Evolutionary conservation across 2,797 vertebrate genomes (phyloP), one percentile per base, ranked within the genome.

Genomic region (Fistularia tabacaria): DNA sequence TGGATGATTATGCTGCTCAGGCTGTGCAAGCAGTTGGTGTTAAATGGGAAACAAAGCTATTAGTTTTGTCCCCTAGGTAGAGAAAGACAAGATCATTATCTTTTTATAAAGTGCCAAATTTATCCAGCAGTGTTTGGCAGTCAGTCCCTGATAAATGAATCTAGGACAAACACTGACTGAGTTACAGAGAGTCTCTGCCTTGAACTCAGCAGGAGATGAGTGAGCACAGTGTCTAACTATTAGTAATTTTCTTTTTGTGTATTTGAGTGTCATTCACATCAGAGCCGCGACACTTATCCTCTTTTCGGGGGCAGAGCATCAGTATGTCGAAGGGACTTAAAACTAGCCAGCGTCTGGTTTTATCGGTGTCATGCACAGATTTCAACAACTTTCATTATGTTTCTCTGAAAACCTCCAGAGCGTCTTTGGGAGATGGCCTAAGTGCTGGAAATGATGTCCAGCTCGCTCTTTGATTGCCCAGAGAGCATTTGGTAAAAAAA

Each of bases 401-500:
- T 37, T 40, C 1, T 0, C 46, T 48, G 8, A 55, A 25, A 59
- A 67, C 47, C 54, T 50, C 14, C 9, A 9, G 11, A 41, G 48
- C 44, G 40, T 62, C 25, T 54, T 54, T 15, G 6, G 15, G 40
- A 66, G 71, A 57, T 37, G 14, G 25, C 25, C 25, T 25, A 25
- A 25, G 25, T 25, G 36, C 14, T 6, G 1, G 13, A 47, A 66
- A 52, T 39, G 10, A 38, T 44, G 57, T 58, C 64, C 63, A n/a
- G 49, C 12, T 14, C 52, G 63, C 66, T 65, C 67, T 68, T 57
- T 56, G 51, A 62, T 74, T 72, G 64, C 59, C 64, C 60, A 45
- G 63, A 64, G 49, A 65, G 60, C 77, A 70, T 80, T 75, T 65
- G 73, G 71, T 82, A 80, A 84, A 73, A 25, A 25, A 25, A 25